Evolutionary conservation across 2,113 vertebrate genomes (phyloP).

Genomic region (Caretta caretta): DNA sequence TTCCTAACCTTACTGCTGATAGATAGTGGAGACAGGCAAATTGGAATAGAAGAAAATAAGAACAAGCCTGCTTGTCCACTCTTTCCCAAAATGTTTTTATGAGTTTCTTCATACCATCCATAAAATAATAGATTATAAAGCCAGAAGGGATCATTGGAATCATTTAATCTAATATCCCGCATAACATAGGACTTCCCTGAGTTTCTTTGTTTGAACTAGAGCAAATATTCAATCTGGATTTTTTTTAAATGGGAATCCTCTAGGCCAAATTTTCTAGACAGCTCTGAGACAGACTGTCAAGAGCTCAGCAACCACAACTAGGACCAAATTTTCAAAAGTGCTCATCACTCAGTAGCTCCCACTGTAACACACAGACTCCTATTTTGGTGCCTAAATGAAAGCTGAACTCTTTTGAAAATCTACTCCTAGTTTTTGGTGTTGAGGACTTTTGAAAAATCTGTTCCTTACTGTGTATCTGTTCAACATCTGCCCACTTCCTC

Average conservation of each 20-base stretch:
- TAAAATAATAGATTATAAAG: too few relatives aligned
- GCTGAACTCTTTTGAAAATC: neutral
- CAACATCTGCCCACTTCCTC: neutral
- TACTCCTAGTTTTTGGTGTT: neutral
- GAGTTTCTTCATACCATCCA: neutral
- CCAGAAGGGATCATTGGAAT: too few relatives aligned
- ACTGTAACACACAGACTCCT: neutral
- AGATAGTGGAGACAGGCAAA: neutral
- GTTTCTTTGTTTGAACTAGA: too few relatives aligned
- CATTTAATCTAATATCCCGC: too few relatives aligned
- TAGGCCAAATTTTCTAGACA: neutral
- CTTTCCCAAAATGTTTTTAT: neutral
- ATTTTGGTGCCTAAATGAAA: neutral
- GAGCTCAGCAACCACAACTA: neutral
- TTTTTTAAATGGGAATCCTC: neutral
- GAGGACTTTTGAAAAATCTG: neutral
- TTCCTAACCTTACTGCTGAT: neutral
- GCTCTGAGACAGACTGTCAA: neutral
- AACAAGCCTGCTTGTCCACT: accelerated
- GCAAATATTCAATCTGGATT: neutral
- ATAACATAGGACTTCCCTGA: too few relatives aligned
- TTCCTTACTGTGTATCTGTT: neutral
- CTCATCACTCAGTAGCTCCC: neutral
- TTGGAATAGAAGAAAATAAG: neutral
- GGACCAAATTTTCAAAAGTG: neutral